Base-by-base conservation (phyloP, 2,797 vertebrate genomes). In the Knipowitschia caucasica region DNA sequence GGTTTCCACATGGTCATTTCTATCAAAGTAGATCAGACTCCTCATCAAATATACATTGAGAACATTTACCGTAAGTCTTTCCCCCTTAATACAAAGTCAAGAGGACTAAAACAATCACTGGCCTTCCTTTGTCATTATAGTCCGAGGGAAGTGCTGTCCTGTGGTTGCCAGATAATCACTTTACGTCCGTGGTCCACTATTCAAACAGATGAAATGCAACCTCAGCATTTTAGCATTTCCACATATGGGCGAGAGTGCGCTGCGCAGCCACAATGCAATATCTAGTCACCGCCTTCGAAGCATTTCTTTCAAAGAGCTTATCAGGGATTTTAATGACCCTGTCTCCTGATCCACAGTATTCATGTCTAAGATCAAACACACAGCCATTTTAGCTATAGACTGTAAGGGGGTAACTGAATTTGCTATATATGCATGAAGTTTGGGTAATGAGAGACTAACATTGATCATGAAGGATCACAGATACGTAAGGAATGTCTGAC, bases 151-250 rank as follows among this genome's bases (percentile, higher is more conserved):
- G 14, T 54, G 26, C 49, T 38, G 3, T 57, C 54, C 1, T 67
- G 53, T 53, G 50, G 58, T 52, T 60, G 42, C 51, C 30, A 54
- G 29, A 67, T 53, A 64, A 66, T 40, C 25, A 64, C 42, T 60
- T 55, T 38, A 65, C 62, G 42, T 54, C 30, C 51, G 39, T 33
- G 34, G 44, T 61, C 47, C 45, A 40, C 25, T 10, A 35, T 53
- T 61, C 31, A 66, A 51, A 67, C 59, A 17, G 63, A 67, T 66
- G 47, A 56, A 64, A 55, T 33, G 47, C 42, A 62, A 24, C 53
- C 53, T 53, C 53, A 53, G 40, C 36, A 65, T 50, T 53, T 61
- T 36, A 29, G 7, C 51, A n/a, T n/a, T n/a, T 26, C 59, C 50
- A 53, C 14, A 38, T 10, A 17, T 40, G 30, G 54, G 17, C 59